Base-by-base conservation (phyloP, 2,888 invertebrate genomes). In the Cantharis lateralis region DNA sequence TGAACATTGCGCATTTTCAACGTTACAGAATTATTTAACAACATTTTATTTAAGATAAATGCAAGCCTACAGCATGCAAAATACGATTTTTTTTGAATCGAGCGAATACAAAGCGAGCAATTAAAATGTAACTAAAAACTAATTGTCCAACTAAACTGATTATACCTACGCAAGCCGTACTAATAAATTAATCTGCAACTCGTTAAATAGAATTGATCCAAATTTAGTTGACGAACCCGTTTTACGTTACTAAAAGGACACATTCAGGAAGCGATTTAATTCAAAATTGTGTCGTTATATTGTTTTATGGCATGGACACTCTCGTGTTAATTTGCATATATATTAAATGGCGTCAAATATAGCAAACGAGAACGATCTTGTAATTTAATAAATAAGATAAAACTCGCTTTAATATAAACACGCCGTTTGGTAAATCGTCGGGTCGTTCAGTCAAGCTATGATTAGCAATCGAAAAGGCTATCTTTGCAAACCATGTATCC, bases 231-330 rank as follows among this genome's bases (percentile, higher is more conserved):
- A 63, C 63, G 18, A 63, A 63, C 26, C 18, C 63, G 16, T 68
- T 68, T 26, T 26, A 68, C 68, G 15, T 26, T 72, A 18, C 64
- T 69, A 24, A 72, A 61, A 70, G 66, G 72, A 69, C 61, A 76
- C 76, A 70, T 76, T 64, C 70, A 11, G 62, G 32, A 70, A 70
- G 72, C 72, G 70, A 76, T 76, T 76, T 72, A 72, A 76, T 76
- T 62, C 72, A 16, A 76, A 76, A 76, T 73, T 63, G 70, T 76
- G 70, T 76, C 76, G 72, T 76, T 76, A 48, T 70, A 76, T 76
- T 64, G 72, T 76, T 71, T 76, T 76, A 72, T 70, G 63, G 63
- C 63, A 20, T 63, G 76, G 32, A 32, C 72, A 72, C 18, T 62
- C 72, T 64, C 72, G 72, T 64, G 70, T 62, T 68, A 64, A 76